Conservation (phyloP, 1,140 invertebrate species). For the Trichonephila clavata region DNA sequence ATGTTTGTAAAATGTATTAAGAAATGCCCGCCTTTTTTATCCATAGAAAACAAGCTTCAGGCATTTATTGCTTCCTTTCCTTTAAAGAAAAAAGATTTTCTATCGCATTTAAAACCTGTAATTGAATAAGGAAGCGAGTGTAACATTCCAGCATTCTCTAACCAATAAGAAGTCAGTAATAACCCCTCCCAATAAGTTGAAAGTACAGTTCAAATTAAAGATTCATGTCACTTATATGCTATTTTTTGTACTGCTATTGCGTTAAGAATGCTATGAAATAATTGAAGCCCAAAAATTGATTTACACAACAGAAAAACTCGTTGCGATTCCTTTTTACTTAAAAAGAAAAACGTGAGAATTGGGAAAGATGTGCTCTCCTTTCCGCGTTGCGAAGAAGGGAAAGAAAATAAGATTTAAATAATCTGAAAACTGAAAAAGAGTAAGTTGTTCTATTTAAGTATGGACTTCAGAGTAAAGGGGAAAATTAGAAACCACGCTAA, state of each 20-base stretch:
- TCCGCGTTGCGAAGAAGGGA: not conserved
- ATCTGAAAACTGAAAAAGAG: not conserved
- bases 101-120: not conserved
- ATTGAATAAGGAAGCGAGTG: not conserved
- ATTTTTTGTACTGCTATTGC: not conserved
- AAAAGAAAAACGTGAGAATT: not conserved
- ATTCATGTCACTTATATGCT: not conserved
- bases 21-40: not conserved
- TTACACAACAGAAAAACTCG: not conserved
- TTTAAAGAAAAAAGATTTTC: not conserved
- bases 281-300: not conserved
- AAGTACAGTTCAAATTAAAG: not conserved
- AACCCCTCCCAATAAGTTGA: not conserved
- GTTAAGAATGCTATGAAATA: not conserved
- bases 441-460: not conserved
- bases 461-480: not conserved
- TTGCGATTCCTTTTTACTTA: not conserved
- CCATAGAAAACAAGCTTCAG: not conserved
- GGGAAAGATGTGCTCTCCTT: not conserved
- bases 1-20: not conserved
- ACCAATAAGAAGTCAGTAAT: not conserved
- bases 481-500: not conserved
- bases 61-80: not conserved
- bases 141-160: not conserved
- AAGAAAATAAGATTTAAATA: not conserved